Conservation (phyloP, 2,113 vertebrate genomes). For the Podarcis raffonei region DNA sequence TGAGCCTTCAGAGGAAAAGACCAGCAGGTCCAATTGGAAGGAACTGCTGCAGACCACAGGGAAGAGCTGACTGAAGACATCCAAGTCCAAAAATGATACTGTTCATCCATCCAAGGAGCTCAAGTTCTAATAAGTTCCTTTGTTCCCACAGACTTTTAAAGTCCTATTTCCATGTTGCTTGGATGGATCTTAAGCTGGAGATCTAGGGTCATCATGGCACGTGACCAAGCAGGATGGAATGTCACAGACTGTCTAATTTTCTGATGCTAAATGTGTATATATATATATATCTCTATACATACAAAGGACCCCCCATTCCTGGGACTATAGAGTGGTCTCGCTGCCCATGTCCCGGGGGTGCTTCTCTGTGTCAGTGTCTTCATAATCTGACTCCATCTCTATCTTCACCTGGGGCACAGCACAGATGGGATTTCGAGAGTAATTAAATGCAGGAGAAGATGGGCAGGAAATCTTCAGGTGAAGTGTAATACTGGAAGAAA, state of each 20-base stretch:
- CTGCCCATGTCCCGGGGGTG: slow-evolving; percentile 80
- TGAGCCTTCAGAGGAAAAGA: no score
- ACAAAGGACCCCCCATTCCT: neutral
- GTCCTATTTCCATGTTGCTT: neutral
- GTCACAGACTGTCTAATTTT: fast-evolving
- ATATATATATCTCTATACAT: slow-evolving; percentile 18
- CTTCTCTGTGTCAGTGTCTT: slow-evolving; percentile 83
- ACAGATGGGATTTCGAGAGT: slow-evolving; percentile 79
- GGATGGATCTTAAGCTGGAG: neutral
- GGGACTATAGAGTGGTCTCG: slow-evolving; percentile 87
- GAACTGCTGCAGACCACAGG: neutral
- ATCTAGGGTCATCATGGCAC: fast-evolving
- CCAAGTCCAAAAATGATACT: neutral
- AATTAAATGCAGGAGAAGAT: slow-evolving; percentile 83
- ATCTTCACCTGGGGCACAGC: slow-evolving; percentile 94
- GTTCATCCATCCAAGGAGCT: neutral
- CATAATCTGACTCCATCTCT: slow-evolving; percentile 93
- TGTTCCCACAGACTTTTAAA: neutral
- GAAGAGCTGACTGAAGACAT: neutral
- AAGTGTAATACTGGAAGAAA: slow-evolving; percentile 86
- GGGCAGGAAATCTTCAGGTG: slow-evolving; percentile 98
- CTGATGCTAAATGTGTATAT: neutral
- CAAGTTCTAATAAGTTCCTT: fast-evolving
- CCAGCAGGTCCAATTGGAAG: neutral
- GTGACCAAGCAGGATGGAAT: neutral